These are phyloP conservation scores for Hemibagrus guttatus DNA, from an alignment of 2,797 vertebrate genomes.

Conservation along the genomic window DNA sequence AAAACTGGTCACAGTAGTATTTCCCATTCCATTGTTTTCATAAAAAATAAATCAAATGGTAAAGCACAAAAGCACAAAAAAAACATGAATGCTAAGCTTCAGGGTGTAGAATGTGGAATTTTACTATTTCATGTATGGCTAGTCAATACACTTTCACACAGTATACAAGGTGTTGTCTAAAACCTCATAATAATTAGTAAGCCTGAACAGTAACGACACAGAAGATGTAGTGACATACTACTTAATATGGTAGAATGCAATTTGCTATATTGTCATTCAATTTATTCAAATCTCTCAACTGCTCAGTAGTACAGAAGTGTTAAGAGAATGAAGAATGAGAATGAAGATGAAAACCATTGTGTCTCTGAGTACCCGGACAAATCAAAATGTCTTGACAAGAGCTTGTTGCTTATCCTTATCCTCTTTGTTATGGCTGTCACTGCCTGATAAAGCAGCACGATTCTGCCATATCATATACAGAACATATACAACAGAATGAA, in stretches of 20 bases:
- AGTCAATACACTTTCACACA: neutral
- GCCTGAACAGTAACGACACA: neutral
- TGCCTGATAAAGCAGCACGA: neutral
- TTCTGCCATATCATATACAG: neutral
- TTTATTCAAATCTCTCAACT: neutral
- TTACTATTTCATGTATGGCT: neutral
- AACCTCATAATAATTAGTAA: neutral
- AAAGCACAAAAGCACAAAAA: neutral
- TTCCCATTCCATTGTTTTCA: neutral
- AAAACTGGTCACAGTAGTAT: neutral
- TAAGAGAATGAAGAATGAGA: too few species aligned
- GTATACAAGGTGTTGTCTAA: neutral
- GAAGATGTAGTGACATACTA: neutral
- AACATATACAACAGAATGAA: neutral
- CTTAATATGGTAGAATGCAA: neutral
- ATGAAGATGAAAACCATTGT: neutral
- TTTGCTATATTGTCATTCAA: neutral
- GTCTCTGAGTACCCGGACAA: neutral
- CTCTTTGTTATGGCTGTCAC: neutral
- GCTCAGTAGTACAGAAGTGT: neutral
- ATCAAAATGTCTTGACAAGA: neutral
- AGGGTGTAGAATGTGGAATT: neutral
- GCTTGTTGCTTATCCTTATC: neutral
- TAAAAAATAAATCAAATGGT: neutral
- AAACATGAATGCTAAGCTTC: neutral